Base-by-base conservation (phyloP, 2,797 vertebrate species). In the Chanos chanos region DNA sequence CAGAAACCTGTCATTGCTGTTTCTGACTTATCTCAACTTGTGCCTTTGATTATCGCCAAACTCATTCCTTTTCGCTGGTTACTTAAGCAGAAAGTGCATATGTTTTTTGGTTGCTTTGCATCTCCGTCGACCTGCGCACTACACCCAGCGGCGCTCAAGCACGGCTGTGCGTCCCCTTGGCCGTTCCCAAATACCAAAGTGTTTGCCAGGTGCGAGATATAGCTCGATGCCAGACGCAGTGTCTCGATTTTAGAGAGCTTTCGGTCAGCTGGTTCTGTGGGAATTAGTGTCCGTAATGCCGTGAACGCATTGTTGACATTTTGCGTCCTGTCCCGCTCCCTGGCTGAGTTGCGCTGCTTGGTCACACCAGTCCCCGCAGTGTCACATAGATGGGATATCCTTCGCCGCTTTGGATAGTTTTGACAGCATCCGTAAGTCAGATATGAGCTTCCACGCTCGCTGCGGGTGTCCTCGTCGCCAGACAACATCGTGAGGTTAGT, bases 51-150 rank as follows among this genome's bases (percentile, higher is more conserved):
- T n/a, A n/a, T n/a, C n/a, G n/a, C n/a, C n/a, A n/a, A n/a, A n/a
- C 88, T 91, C 84, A 94, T 94, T 92, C 86, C 89, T 79, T 90
- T 94, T 34, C 93, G 83, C 71, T 95, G 94, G 82, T 92, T 93
- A 82, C 93, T 94, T 67, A 94, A 92, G 70, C 94, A 95, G 83
- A 95, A 95, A 5, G 94, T 95, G 85, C 93, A 95, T 83, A 95
- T 95, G 65, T 85, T 89, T 52, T 92, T 85, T 15, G 92, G 93
- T 78, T 92, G 87, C 30, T 82, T 89, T 4, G 69, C 63, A 36
- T 85, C 80, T 63, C 79, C 74, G n/a, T n/a, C n/a, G n/a, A n/a
- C n/a, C n/a, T n/a, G n/a, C n/a, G n/a, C n/a, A n/a, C n/a, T n/a
- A n/a, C n/a, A n/a, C 0, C 86, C 68, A 1, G 89, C 83, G 1